Percentiles rank a stretch among this genome's conserved stretches.
phyloP scores from a whole-genome alignment of 2,797 vertebrate species.

The Falco naumanni region DNA sequence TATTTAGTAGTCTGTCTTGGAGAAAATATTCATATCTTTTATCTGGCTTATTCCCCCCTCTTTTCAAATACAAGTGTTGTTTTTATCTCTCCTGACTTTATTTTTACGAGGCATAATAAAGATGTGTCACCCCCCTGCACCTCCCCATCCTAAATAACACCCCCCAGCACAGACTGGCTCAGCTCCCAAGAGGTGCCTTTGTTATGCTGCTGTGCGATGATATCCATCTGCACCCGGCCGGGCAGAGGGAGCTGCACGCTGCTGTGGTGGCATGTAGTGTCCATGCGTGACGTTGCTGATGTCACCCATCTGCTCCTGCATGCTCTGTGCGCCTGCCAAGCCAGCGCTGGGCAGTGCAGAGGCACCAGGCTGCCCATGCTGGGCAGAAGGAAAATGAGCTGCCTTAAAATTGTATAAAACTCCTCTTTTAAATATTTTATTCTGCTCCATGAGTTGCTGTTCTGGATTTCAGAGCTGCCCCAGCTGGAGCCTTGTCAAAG shows the following conservation, averaged over 20 bases:
- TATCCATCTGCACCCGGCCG: not conserved
- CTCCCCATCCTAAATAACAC: not conserved
- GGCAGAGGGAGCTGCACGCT: not conserved
- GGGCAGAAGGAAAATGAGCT: not conserved
- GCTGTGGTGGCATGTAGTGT: not conserved
- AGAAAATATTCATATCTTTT: constrained; percentile 65
- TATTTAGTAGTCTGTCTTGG: constrained; percentile 77
- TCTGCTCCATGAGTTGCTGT: accelerated
- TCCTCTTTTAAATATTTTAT: not conserved
- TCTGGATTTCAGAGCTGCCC: not conserved
- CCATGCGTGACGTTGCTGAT: not conserved
- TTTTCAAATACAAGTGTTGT: constrained; percentile 50
- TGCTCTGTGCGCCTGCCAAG: not conserved
- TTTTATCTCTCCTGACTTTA: constrained; percentile 49
- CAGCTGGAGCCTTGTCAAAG: not conserved
- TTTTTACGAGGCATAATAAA: constrained; percentile 28
- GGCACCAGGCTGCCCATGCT: accelerated
- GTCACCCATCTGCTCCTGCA: not conserved
- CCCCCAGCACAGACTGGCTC: not conserved
- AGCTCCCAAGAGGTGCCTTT: not conserved
- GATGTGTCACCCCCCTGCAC: not conserved
- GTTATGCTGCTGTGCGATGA: not conserved
- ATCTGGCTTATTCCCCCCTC: constrained; percentile 53
- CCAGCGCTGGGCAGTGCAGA: not conserved
- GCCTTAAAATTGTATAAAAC: not conserved